Conservation (phyloP, 2,888 invertebrate species). For the Xestia c-nigrum region DNA sequence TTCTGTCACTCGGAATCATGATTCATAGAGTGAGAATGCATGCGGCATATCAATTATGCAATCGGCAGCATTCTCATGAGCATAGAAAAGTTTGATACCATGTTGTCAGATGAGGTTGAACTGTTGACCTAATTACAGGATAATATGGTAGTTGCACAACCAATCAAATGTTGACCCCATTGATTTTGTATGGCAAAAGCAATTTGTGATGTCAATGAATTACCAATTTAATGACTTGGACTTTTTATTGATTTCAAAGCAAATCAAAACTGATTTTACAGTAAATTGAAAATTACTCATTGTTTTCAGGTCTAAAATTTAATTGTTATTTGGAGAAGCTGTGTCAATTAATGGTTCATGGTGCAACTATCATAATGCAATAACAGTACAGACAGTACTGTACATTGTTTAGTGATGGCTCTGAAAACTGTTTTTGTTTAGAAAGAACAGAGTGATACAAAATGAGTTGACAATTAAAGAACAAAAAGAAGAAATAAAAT, state of each 20-base stretch:
- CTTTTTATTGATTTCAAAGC: neutral
- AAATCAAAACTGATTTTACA: neutral
- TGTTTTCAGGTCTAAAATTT: neutral
- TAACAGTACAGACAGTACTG: neutral
- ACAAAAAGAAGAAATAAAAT: conserved; percentile 5
- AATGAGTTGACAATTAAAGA: neutral
- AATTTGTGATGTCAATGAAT: neutral
- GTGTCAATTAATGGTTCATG: neutral
- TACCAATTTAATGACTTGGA: neutral
- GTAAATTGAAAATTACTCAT: neutral
- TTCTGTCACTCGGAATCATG: neutral
- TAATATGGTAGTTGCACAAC: neutral
- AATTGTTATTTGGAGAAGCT: neutral
- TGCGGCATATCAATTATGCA: neutral
- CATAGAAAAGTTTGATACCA: neutral
- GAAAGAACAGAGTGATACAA: neutral
- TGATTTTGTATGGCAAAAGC: neutral
- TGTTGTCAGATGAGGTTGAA: neutral
- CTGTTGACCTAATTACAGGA: neutral
- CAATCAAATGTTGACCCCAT: neutral
- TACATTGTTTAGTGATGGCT: conserved; percentile 6
- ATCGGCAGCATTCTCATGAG: neutral
- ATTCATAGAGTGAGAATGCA: neutral
- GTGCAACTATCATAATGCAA: neutral
- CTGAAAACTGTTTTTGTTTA: neutral